Conservation (phyloP, 2,888 invertebrate genomes). For the Zeuzera pyrina region DNA sequence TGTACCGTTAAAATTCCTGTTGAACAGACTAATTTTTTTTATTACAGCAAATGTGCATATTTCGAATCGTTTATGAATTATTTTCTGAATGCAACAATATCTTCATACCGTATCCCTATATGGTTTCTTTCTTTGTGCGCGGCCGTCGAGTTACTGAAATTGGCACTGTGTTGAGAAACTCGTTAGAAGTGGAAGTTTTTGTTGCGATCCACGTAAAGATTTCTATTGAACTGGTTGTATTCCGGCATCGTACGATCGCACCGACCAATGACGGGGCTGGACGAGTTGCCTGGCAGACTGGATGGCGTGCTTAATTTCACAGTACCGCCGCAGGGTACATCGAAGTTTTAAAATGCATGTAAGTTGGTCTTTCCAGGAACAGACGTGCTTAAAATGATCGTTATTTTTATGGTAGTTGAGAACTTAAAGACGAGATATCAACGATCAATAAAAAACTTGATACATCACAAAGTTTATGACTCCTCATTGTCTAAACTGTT, state of each 20-base stretch:
- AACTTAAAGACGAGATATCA: no score
- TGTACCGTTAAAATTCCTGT: conserved; percentile 46
- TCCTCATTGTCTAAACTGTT: no score
- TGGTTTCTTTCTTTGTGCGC: background rate
- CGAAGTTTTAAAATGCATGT: background rate
- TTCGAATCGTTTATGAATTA: no score
- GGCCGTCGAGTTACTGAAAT: no score
- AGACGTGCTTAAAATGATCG: no score
- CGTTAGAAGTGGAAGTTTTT: conserved; percentile 52
- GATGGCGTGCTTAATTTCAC: conserved; percentile 9
- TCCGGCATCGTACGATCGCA: conserved; percentile 20
- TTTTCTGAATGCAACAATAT: no score
- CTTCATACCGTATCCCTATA: background rate
- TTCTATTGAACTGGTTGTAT: conserved; percentile 39
- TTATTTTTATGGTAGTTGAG: no score
- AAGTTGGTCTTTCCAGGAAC: conserved; percentile 1
- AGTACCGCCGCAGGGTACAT: background rate
- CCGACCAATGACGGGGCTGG: conserved; percentile 9
- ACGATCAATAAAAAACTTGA: no score
- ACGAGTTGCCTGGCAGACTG: conserved; percentile 10
- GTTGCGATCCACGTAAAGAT: conserved; percentile 31
- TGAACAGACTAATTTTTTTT: conserved; percentile 19
- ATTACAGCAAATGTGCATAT: no score
- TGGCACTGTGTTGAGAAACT: conserved; percentile 59
- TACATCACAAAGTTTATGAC: no score